Evolutionary conservation across 1,140 invertebrate genomes (phyloP).

Genomic region (Belonocnema kinseyi): DNA sequence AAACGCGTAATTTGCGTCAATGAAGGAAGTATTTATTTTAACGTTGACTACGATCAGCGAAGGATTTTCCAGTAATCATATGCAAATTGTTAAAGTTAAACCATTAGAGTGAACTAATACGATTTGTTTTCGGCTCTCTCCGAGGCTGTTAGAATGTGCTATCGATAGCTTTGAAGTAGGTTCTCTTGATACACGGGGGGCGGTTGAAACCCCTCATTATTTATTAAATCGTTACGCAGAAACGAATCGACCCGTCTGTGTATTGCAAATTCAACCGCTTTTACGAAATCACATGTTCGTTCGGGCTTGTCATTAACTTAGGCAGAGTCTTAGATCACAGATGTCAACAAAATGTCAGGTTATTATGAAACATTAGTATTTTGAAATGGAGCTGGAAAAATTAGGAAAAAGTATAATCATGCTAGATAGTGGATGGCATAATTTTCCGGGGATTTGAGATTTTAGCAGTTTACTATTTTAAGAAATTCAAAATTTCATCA

Average conservation of each 20-base stretch:
- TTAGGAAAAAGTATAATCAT: too few relatives aligned
- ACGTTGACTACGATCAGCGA: not conserved
- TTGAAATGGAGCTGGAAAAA: too few relatives aligned
- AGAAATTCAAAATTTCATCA: too few relatives aligned
- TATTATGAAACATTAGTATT: too few relatives aligned
- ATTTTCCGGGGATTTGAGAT: too few relatives aligned
- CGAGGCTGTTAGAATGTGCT: conserved; percentile 55
- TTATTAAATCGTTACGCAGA: conserved; percentile 55
- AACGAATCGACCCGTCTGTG: conserved; percentile 11
- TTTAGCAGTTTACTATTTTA: too few relatives aligned
- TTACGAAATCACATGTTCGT: not conserved
- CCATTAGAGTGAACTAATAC: conserved; percentile 64
- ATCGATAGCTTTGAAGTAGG: conserved; percentile 67
- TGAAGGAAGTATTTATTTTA: not conserved
- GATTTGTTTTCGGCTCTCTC: conserved; percentile 52
- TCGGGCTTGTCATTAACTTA: too few relatives aligned
- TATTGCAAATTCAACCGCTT: not conserved
- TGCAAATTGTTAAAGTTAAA: conserved; percentile 70
- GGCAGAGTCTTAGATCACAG: too few relatives aligned
- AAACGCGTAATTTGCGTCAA: not conserved
- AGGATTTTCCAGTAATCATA: conserved; percentile 56
- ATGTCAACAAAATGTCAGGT: too few relatives aligned
- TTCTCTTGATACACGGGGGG: conserved; percentile 44
- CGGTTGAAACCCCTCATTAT: conserved; percentile 56
- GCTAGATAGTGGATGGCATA: too few relatives aligned